Base-by-base conservation (phyloP, 2,888 invertebrate species). In the Cheilosia grossa region DNA sequence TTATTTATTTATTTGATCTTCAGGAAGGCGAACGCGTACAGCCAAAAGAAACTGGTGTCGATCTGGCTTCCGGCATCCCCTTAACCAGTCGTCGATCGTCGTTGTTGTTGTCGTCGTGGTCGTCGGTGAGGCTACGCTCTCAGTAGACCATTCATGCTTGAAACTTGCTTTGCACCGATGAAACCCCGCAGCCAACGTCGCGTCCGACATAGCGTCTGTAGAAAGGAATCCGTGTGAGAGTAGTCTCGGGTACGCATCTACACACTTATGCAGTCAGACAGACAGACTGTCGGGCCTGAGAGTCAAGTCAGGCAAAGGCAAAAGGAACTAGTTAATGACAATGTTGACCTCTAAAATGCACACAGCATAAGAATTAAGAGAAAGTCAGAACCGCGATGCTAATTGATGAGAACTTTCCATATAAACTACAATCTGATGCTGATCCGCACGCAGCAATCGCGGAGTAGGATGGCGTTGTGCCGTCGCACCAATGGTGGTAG, bases 341-440 rank as follows among this genome's bases (percentile, higher is more conserved):
- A 85, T 66, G 81, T 77, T 85, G 85, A 85, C 85, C 85, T 85
- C 85, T 81, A 85, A 85, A 85, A 81, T 74, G 75, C 59, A 56
- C 75, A 85, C 80, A 72, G 78, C 86, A 82, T 82, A 87, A 86
- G 87, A 87, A 87, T 80, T 85, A 77, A 78, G 87, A 87, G 87
- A 88, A 88, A 88, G 88, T 88, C 86, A 87, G 80, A 86, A 86
- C 78, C 67, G 69, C 81, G 77, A 74, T 81, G 87, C 81, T 88
- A 87, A 88, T 87, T 87, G 87, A 87, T 86, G 87, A 88, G 87
- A 87, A 87, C 85, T 87, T 86, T 87, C 83, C 81, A 80, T 86
- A 85, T 58, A 78, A 82, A 75, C 77, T 59, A 58, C 75, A 82
- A 85, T 75, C 66, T 81, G 70, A 67, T 85, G 49, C 59, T 81